Evolutionary conservation across 2,797 vertebrate genomes (phyloP).

Genomic region (Phalanger gymnotis): DNA sequence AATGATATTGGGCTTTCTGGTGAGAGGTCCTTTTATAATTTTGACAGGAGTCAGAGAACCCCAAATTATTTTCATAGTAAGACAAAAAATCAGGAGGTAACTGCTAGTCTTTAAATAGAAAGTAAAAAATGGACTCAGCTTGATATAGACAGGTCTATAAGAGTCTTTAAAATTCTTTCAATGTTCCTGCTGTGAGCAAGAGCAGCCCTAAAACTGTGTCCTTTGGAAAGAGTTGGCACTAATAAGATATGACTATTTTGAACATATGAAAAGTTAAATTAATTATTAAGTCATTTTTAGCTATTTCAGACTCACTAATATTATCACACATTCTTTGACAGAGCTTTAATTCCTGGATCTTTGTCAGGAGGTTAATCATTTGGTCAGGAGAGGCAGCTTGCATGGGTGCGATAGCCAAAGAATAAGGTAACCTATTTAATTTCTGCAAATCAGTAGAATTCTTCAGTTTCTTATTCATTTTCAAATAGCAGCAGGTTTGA

Average conservation of each 20-base stretch:
- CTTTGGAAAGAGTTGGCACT: slow-evolving; percentile 14
- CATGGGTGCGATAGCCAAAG: neutral
- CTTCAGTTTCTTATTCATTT: neutral
- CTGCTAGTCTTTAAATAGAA: slow-evolving; percentile 53
- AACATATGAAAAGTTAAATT: slow-evolving; percentile 50
- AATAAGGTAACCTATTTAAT: slow-evolving; percentile 26
- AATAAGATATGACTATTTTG: slow-evolving; percentile 49
- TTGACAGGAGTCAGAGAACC: slow-evolving; percentile 37
- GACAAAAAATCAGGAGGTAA: slow-evolving; percentile 59
- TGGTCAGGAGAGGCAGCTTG: slow-evolving; percentile 20
- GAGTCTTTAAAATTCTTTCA: slow-evolving; percentile 48
- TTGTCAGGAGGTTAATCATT: slow-evolving; percentile 30
- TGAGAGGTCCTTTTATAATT: slow-evolving; percentile 43
- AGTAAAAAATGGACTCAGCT: slow-evolving; percentile 42
- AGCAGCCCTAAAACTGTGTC: slow-evolving; percentile 35
- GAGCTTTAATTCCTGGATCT: neutral
- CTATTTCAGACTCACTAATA: slow-evolving; percentile 3
- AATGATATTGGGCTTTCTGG: slow-evolving; percentile 1
- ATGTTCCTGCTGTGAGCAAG: slow-evolving; percentile 47
- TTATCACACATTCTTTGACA: slow-evolving; percentile 34
- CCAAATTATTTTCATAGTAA: slow-evolving; percentile 57
- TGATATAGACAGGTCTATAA: slow-evolving; percentile 57
- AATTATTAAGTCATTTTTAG: slow-evolving; percentile 54
- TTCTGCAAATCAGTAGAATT: slow-evolving; percentile 11
- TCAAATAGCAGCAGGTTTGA: slow-evolving; percentile 19